Evolutionary conservation across 1,140 invertebrate species (phyloP).

Genomic region (Cecropterus lyciades): DNA sequence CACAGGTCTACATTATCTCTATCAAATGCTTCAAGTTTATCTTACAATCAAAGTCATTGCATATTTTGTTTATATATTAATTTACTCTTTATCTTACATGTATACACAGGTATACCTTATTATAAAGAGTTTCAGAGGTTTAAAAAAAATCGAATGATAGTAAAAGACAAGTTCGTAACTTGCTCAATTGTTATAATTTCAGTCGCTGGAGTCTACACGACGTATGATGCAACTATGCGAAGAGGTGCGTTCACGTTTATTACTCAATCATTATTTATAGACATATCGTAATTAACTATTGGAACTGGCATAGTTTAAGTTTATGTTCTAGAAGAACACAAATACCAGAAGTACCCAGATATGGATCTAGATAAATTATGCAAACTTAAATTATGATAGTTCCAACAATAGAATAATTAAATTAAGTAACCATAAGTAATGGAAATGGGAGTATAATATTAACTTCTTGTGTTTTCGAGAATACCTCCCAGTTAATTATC

Average conservation of each 20-base stretch:
- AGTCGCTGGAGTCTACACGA: constrained; percentile 98
- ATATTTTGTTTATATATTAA: no score
- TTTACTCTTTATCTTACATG: no score
- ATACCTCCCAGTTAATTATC: constrained; percentile 54
- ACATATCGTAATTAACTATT: constrained; percentile 14
- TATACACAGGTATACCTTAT: no score
- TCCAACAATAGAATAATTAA: background rate
- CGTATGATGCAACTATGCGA: constrained; percentile 98
- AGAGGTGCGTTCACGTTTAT: constrained; percentile 91
- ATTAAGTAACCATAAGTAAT: constrained; percentile 34
- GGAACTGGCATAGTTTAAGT: constrained; percentile 22
- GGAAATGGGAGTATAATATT: constrained; percentile 39
- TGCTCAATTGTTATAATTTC: constrained; percentile 80
- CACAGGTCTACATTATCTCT: no score
- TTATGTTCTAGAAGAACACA: background rate
- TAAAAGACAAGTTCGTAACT: background rate
- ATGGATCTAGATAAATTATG: background rate
- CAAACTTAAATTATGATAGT: constrained; percentile 34
- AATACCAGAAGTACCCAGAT: background rate
- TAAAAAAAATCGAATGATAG: no score
- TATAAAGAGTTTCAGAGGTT: no score
- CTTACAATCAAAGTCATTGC: no score
- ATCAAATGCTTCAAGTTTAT: no score
- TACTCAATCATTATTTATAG: constrained; percentile 21
- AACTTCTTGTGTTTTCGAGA: constrained; percentile 46